These are phyloP conservation scores for Chionomys nivalis DNA, from an alignment of 2,113 vertebrate genomes.

Conservation along the genomic window DNA sequence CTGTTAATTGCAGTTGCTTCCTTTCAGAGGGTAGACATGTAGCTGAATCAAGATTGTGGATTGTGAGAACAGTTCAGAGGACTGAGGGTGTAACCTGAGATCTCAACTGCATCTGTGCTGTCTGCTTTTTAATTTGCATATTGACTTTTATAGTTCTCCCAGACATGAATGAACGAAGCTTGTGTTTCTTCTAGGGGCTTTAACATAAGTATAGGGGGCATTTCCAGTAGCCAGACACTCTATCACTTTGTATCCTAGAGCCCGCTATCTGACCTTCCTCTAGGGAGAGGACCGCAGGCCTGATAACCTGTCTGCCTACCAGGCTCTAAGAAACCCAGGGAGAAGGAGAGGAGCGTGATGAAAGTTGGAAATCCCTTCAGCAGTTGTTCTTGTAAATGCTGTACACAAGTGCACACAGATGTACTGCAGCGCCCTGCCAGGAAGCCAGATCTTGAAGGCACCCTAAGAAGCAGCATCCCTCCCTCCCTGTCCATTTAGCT, in stretches of 20 bases:
- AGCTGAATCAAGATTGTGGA: not conserved
- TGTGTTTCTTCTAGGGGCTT: not conserved
- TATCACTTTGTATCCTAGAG: not conserved
- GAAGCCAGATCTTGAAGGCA: not conserved
- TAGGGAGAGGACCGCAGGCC: not conserved
- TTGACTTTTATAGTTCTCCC: not conserved
- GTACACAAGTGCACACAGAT: rapidly evolving
- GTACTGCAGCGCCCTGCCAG: not conserved
- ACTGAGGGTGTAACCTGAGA: not conserved
- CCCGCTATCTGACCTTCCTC: not conserved
- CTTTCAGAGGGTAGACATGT: not conserved
- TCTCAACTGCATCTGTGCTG: not conserved
- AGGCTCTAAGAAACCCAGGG: not conserved
- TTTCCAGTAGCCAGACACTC: not conserved
- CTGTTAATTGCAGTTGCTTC: not conserved
- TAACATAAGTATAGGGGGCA: not conserved
- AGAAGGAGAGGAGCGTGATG: not conserved
- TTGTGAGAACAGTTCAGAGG: not conserved
- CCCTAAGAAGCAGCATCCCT: not conserved
- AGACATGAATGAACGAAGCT: slow-evolving; percentile 10
- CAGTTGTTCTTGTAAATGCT: not conserved
- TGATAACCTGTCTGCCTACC: not conserved
- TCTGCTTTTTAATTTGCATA: not conserved
- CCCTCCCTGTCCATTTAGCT: rapidly evolving
- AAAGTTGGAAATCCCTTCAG: not conserved